Evolutionary conservation across 2,797 vertebrate genomes (phyloP).

Genomic region (Mycteria americana): DNA sequence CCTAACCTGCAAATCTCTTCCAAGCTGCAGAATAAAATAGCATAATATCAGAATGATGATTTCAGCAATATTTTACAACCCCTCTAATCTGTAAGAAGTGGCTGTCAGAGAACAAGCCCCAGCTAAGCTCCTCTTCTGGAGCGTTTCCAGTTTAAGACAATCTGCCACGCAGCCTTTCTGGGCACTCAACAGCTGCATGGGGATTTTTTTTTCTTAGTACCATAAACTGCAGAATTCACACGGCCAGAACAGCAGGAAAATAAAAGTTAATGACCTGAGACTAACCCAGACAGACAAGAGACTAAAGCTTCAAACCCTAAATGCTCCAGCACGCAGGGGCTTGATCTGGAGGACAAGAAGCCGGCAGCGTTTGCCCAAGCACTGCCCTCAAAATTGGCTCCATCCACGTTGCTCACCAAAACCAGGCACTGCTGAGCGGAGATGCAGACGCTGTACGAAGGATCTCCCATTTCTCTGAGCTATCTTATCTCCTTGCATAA

Average conservation of each 20-base stretch:
- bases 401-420: neutral
- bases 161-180: neutral
- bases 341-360: neutral
- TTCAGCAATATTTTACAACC: neutral
- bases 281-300: neutral
- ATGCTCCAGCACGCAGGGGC: neutral
- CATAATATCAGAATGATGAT: neutral
- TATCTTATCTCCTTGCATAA: neutral
- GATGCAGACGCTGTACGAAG: neutral
- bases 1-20: neutral
- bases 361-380: neutral
- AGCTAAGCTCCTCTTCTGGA: conserved; percentile 27
- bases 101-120: neutral
- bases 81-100: conserved; percentile 11
- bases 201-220: neutral
- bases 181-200: neutral
- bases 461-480: neutral
- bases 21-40: neutral
- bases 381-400: neutral
- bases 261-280: conserved; percentile 11
- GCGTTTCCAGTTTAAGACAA: conserved; percentile 3
- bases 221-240: neutral
- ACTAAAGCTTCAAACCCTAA: neutral
- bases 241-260: neutral
- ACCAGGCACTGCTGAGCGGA: neutral